Evolutionary conservation across 2,888 invertebrate genomes (phyloP), one percentile per base, ranked within the genome.

Genomic region (Catocala fraxini): DNA sequence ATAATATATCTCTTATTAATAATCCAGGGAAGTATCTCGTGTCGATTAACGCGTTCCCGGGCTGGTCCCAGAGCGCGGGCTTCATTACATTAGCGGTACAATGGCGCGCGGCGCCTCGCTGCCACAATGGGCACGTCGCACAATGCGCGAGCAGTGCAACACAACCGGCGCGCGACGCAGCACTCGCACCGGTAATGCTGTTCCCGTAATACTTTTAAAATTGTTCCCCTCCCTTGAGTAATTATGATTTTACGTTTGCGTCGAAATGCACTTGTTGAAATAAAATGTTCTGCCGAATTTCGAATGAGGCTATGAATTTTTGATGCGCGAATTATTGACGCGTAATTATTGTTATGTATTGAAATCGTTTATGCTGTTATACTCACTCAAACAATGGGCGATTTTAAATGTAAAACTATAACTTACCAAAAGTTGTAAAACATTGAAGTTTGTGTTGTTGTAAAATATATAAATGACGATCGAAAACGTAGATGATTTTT

Each of bases 1-100:
- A 77, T 75, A 70, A 60, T 75, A 70, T 63, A 76, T 72, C 59
- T 66, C 52, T 65, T 77, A 77, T 77, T 76, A 76, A 76, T 76
- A 75, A 65, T 68, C 52, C 56, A 65, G 59, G 62, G 46, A 57
- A 65, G 66, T 51, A 62, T 56, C 61, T 66, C 66, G 47, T 59
- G 60, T 74, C 75, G 69, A 73, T 71, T 67, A 68, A 63, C 67
- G 63, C 60, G 55, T 52, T 61, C 70, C 53, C 62, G 62, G 65
- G 61, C 67, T 65, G 54, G 39, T 72, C 60, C 61, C 67, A 57
- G 53, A 47, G 64, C 59, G 55, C 45, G 56, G 53, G 62, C 64
- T 78, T 61, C 73, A 76, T 76, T 76, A 76, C 76, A 76, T 76
- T 76, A 76, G 63, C 46, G 59, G 54, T 25, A 70, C 68, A 76